Conservation (phyloP, 2,797 vertebrate species). For the Eutrigla gurnardus region DNA sequence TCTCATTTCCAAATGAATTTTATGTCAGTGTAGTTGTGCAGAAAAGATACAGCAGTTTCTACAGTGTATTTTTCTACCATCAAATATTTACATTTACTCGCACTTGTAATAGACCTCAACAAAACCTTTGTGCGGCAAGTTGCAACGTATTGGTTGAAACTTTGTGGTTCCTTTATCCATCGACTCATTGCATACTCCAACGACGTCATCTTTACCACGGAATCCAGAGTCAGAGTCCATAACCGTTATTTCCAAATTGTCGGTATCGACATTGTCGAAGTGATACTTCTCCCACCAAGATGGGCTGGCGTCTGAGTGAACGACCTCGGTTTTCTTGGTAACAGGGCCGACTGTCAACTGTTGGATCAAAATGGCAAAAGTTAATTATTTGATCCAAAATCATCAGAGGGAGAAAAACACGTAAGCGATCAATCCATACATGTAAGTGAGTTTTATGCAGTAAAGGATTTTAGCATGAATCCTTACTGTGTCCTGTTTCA, state of each 20-base stretch:
- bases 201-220: too few species aligned
- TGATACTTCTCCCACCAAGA: accelerated
- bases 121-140: accelerated
- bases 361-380: background rate
- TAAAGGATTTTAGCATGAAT: background rate
- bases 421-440: background rate
- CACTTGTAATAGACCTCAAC: background rate
- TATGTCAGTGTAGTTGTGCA: too few species aligned
- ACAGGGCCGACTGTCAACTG: background rate
- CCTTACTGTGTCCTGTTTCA: too few species aligned
- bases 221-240: too few species aligned
- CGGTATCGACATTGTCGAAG: accelerated
- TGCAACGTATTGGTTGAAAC: background rate
- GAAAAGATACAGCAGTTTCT: too few species aligned
- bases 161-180: too few species aligned
- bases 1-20: too few species aligned
- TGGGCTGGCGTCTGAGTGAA: background rate
- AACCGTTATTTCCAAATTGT: too few species aligned
- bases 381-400: background rate
- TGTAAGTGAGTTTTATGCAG: background rate
- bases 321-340: background rate
- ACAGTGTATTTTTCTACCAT: background rate
- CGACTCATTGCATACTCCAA: too few species aligned
- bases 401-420: background rate
- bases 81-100: background rate